Evolutionary conservation across 2,113 vertebrate genomes (phyloP), one percentile per base, ranked within the genome.

Genomic region (Carollia perspicillata): DNA sequence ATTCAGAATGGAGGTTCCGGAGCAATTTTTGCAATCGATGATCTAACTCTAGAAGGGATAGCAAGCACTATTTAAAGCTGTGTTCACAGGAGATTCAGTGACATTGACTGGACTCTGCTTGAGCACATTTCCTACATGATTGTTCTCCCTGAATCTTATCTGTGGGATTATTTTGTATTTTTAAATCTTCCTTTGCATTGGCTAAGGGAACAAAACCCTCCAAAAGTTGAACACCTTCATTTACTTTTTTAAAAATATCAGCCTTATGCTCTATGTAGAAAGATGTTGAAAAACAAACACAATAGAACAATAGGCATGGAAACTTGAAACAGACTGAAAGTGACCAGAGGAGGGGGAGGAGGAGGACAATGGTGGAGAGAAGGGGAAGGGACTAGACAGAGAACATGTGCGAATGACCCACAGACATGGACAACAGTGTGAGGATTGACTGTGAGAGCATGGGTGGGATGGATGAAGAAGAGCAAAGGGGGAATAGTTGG

Each of bases 111-210:
- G 28, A 94, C 96, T 98, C 58, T 35, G 51, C 89, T 95, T 92
- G 75, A 96, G 72, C 35, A 58, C 77, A 94, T 93, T 97, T 96
- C 44, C 49, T 93, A 93, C 66, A 94, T 93, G 93, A 58, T 53
- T 95, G 11, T 95, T 94, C 75, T 93, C 88, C 92, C 14, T 2
- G 16, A 97, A 84, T 96, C 88, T 94, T 97, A 90, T 55, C 89
- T 93, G 71, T 95, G 80, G 95, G 98, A 98, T 97, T 98, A 98
- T 95, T 96, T 96, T 97, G 69, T 92, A 94, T 90, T 97, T 98
- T 97, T 96, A 95, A 93, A 89, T 47, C 12, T 77, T 78, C 37
- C 33, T 83, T 94, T 96, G 33, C n/a, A 75, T 40, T 95, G 23
- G 44, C 96, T 96, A 83, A 87, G n/a, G 23, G n/a, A 94, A 81